A percentile compares a stretch with the other conserved stretches of the same genome.
Conservation (phyloP, 2,113 vertebrate genomes). For the Bambusicola thoracicus region DNA sequence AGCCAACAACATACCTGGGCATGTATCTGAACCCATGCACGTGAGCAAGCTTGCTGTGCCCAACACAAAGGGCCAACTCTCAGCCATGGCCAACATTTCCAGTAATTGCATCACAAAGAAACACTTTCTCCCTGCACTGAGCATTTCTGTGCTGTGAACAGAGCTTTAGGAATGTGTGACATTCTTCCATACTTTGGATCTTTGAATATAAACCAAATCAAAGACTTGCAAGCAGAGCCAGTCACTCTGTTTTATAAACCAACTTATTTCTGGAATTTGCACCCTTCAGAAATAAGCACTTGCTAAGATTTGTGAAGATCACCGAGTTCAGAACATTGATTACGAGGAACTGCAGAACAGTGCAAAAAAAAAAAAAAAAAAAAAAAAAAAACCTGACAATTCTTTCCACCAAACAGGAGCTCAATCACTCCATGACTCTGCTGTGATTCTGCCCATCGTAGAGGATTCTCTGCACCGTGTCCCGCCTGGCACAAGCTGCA, state of each 20-base stretch:
- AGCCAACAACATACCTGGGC: neutral
- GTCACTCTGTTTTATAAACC: neutral
- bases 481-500: neutral
- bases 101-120: neutral
- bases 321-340: neutral
- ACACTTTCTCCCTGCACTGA: neutral
- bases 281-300: neutral
- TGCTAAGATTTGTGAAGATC: neutral
- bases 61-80: neutral
- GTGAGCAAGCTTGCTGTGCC: neutral
- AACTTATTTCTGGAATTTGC: neutral
- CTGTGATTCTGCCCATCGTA: neutral
- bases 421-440: too few relatives aligned
- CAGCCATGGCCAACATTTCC: neutral
- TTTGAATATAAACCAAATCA: neutral
- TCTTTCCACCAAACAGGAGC: neutral
- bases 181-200: neutral
- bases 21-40: neutral
- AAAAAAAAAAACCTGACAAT: neutral
- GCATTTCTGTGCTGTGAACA: neutral
- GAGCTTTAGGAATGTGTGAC: neutral
- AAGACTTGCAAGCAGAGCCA: neutral
- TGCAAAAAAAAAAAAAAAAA: neutral
- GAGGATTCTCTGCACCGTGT: neutral
- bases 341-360: neutral